Percentiles rank a stretch among this genome's conserved stretches.
phyloP scores from a whole-genome alignment of 2,888 invertebrate species.

The Sinopyrophorus schimmeli region DNA sequence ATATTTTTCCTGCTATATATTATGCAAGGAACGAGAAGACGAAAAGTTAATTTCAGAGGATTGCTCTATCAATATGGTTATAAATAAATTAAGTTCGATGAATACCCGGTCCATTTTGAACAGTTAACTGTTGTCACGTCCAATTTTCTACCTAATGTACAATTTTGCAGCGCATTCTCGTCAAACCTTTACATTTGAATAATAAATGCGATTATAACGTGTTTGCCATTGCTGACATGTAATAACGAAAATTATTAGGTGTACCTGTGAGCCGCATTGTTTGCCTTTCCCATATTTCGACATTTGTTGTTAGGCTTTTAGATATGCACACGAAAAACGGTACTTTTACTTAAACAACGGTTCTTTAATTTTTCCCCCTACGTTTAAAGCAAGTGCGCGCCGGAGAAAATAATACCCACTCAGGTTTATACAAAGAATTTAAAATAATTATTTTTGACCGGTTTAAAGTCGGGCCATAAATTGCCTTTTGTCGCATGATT shows the following conservation, averaged over 20 bases:
- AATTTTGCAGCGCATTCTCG: slow-evolving; percentile 16
- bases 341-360: neutral
- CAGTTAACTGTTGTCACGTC: slow-evolving; percentile 17
- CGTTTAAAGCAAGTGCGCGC: too few species aligned
- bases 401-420: too few species aligned
- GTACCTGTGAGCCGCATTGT: slow-evolving; percentile 14
- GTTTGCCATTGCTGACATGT: slow-evolving; percentile 21
- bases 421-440: too few species aligned
- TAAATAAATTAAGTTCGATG: slow-evolving; percentile 12
- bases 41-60: too few species aligned
- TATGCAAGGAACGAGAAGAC: too few species aligned
- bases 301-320: slow-evolving; percentile 7
- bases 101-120: slow-evolving; percentile 12
- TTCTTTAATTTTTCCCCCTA: too few species aligned
- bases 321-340: slow-evolving; percentile 6
- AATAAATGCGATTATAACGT: slow-evolving; percentile 29
- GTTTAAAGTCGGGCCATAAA: too few species aligned
- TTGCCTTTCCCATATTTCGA: slow-evolving; percentile 10
- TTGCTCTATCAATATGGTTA: too few species aligned
- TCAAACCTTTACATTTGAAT: slow-evolving; percentile 23
- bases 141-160: slow-evolving; percentile 18
- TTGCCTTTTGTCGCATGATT: too few species aligned
- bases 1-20: too few species aligned
- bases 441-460: too few species aligned
- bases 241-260: slow-evolving; percentile 27